Base-by-base conservation (phyloP, 2,888 invertebrate genomes). In the Dichetophora obliterata region DNA sequence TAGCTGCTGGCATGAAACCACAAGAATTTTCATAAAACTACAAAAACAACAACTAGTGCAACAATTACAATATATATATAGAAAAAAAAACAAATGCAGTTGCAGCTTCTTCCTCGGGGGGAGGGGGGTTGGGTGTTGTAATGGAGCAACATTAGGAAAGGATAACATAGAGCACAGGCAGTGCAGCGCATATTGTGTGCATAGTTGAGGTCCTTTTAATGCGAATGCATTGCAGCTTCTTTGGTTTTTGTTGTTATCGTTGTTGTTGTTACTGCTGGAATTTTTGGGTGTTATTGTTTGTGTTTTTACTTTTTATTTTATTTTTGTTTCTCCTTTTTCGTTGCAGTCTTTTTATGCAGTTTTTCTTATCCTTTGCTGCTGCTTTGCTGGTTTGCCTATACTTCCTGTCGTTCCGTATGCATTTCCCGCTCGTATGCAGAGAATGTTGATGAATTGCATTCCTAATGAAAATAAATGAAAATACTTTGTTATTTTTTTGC, bases 391-490 rank as follows among this genome's bases (percentile, higher is more conserved):
- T 37, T 27, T 61, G 22, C 48, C 43, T 43, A 2, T 43, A 9
- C 14, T 19, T 66, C 22, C 22, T 22, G 6, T 9, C 24, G 16
- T 50, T 50, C 24, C 6, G 22, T n/a, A 5, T 43, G 11, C 63
- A 34, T 19, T 37, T 61, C 19, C 72, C 34, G 43, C n/a, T 27
- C 37, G 19, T 16, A 74, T 74, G 65, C 54, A 1, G 43, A 24
- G 54, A 74, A 74, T 74, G 74, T 66, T 74, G 66, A 66, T 74
- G 65, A 66, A 74, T 73, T 73, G 34, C 73, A 65, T 66, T 74
- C 66, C 52, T 52, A 65, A 74, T 74, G 74, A 65, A 66, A 74
- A 74, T 59, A 68, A 68, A 68, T 68, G 68, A n/a, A 68, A 68
- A 68, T 48, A 68, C 68, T 68, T 9, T 24, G 24, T 34, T 19